Conservation (phyloP, 1,140 invertebrate genomes). For the Tribolium castaneum region DNA sequence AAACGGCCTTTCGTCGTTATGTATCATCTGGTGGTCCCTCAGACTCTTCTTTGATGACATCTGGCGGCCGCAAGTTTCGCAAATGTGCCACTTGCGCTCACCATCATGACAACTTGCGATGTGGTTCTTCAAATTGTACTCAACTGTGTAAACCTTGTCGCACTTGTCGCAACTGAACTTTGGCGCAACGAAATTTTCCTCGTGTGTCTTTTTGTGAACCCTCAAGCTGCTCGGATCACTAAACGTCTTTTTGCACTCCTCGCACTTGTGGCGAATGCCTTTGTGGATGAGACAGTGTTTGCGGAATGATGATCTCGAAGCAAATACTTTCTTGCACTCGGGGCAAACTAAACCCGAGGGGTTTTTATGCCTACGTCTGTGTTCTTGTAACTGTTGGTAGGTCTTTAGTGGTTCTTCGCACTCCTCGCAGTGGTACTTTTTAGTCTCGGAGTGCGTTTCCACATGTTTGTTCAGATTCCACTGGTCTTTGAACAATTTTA, state of each 20-base stretch:
- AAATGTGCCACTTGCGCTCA: constrained; percentile 69
- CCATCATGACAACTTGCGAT: constrained; percentile 70
- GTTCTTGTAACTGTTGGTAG: constrained; percentile 6
- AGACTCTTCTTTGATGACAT: constrained; percentile 50
- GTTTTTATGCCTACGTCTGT: not conserved
- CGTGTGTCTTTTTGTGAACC: constrained; percentile 47
- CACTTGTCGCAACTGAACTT: constrained; percentile 55
- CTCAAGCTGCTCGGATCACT: constrained; percentile 44
- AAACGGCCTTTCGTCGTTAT: constrained; percentile 60
- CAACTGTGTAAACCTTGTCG: constrained; percentile 66
- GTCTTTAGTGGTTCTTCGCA: constrained; percentile 6
- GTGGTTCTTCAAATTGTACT: constrained; percentile 74
- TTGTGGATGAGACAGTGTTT: constrained; percentile 35
- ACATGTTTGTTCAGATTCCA: not conserved
- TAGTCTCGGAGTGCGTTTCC: not conserved
- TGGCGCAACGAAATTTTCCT: constrained; percentile 45
- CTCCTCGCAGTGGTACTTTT: constrained; percentile 3
- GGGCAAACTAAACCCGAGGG: not conserved
- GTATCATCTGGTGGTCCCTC: constrained; percentile 58
- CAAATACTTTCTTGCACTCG: constrained; percentile 3
- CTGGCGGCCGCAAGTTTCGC: constrained; percentile 62
- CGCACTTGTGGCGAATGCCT: constrained; percentile 10
- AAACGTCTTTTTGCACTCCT: constrained; percentile 45
- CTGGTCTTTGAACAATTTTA: constrained; percentile 7
- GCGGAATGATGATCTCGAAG: not conserved